Evolutionary conservation across 2,888 invertebrate species (phyloP).

Genomic region (Trachelus stipa): DNA sequence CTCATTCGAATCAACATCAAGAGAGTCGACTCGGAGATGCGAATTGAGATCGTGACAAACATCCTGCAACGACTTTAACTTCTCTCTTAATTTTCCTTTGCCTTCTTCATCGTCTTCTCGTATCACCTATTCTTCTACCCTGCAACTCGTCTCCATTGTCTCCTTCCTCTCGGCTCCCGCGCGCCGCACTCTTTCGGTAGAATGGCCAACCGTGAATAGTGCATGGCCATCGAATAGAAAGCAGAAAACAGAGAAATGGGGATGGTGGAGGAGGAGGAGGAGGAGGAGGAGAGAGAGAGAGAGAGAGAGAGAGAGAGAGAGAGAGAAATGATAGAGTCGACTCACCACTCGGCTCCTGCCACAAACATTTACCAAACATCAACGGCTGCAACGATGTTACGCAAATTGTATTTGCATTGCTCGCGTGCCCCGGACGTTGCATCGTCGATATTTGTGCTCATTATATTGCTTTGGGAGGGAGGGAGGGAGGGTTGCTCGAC

Average conservation of each 20-base stretch:
- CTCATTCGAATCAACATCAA: no score
- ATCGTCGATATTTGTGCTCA: slow-evolving; percentile 49
- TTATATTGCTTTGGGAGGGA: slow-evolving; percentile 14
- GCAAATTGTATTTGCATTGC: slow-evolving; percentile 13
- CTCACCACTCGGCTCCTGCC: slow-evolving; percentile 17
- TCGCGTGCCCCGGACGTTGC: slow-evolving; percentile 25
- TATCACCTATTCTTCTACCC: no score
- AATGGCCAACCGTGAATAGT: no score
- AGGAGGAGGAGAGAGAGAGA: slow-evolving; percentile 18
- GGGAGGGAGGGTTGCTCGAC: neutral
- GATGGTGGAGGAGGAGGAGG: neutral
- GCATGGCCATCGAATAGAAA: neutral
- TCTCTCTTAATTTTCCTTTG: no score
- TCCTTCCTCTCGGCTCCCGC: no score
- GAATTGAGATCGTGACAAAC: no score
- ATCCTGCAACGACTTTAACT: no score
- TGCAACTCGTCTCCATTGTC: no score
- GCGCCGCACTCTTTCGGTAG: no score
- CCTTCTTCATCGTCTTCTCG: no score
- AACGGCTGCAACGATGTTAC: slow-evolving; percentile 19
- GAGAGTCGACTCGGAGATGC: no score
- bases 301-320: slow-evolving; percentile 23
- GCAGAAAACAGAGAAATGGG: neutral
- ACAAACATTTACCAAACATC: slow-evolving; percentile 52
- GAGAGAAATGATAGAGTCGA: neutral